Evolutionary conservation across 2,888 invertebrate species (phyloP).

Genomic region (Meandrusa payeni): DNA sequence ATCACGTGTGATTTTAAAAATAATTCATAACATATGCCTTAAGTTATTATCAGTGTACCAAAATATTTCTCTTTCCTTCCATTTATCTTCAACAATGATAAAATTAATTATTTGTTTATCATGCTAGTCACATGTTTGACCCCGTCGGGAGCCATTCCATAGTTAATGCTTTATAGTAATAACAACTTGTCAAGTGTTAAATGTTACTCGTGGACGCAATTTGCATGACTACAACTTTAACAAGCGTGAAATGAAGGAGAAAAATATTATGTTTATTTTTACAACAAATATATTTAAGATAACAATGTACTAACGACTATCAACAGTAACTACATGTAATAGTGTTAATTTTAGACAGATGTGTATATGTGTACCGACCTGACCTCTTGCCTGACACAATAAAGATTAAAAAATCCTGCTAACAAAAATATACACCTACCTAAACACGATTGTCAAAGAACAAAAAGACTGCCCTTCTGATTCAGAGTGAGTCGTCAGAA

Average conservation of each 20-base stretch:
- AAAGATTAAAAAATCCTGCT: no score
- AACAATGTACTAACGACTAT: no score
- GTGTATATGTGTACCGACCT: neutral
- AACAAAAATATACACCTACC: no score
- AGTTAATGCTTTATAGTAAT: neutral
- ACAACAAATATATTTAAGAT: no score
- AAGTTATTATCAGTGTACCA: neutral
- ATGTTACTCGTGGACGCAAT: neutral
- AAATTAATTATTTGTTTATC: neutral
- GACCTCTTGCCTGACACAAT: neutral
- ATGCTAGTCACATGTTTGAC: constrained; percentile 2
- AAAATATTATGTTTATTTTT: no score
- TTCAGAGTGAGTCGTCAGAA: no score
- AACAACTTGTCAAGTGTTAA: neutral
- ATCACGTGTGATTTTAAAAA: constrained; percentile 17
- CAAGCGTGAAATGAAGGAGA: no score
- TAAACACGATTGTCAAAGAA: no score
- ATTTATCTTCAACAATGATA: neutral
- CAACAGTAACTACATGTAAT: no score
- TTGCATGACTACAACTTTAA: no score
- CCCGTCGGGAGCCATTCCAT: neutral
- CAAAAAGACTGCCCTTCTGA: no score
- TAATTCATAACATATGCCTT: neutral
- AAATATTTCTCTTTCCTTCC: neutral
- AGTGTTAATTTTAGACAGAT: no score